A percentile compares a stretch with the other conserved stretches of the same genome.
phyloP scores from a whole-genome alignment of 1,140 invertebrate species.

The Drosophila repleta region DNA sequence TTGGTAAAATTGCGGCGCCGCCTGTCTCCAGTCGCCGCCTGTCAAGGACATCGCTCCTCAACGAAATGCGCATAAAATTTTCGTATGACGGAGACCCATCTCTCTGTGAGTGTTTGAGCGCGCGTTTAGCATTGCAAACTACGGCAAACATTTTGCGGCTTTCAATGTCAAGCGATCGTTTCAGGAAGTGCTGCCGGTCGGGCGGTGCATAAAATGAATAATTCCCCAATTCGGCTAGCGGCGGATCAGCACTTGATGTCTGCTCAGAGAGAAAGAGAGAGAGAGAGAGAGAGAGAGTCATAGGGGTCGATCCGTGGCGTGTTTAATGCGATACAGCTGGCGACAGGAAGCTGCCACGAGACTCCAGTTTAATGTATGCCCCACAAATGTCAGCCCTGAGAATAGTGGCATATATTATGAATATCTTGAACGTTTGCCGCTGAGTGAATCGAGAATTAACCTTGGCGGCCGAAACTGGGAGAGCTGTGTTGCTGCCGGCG shows the following conservation, averaged over 20 bases:
- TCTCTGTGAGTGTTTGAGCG: slow-evolving; percentile 46
- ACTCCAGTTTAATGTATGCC: slow-evolving; percentile 56
- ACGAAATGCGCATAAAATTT: slow-evolving; percentile 60
- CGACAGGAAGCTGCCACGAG: slow-evolving; percentile 48
- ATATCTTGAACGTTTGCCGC: slow-evolving; percentile 16
- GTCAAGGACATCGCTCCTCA: slow-evolving; percentile 48
- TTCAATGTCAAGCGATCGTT: slow-evolving; percentile 51
- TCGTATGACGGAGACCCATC: slow-evolving; percentile 12
- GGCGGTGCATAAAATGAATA: slow-evolving; percentile 50
- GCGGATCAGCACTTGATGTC: slow-evolving; percentile 48
- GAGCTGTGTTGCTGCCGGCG: neutral
- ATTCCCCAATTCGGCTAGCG: slow-evolving; percentile 17
- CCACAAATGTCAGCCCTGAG: slow-evolving; percentile 18
- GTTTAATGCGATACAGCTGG: slow-evolving; percentile 51
- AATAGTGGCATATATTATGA: slow-evolving; percentile 36
- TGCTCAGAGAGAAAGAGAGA: neutral
- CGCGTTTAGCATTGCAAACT: slow-evolving; percentile 53
- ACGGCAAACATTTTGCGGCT: slow-evolving; percentile 50
- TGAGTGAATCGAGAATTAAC: neutral
- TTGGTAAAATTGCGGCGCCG: slow-evolving; percentile 48
- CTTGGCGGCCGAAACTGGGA: neutral
- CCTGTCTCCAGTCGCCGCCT: slow-evolving; percentile 49
- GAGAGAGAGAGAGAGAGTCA: neutral
- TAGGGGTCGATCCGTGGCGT: slow-evolving; percentile 20
- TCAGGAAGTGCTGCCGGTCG: slow-evolving; percentile 51